These are phyloP conservation scores for Cheilosia variabilis DNA, from an alignment of 2,888 invertebrate species.

Conservation along the genomic window DNA sequence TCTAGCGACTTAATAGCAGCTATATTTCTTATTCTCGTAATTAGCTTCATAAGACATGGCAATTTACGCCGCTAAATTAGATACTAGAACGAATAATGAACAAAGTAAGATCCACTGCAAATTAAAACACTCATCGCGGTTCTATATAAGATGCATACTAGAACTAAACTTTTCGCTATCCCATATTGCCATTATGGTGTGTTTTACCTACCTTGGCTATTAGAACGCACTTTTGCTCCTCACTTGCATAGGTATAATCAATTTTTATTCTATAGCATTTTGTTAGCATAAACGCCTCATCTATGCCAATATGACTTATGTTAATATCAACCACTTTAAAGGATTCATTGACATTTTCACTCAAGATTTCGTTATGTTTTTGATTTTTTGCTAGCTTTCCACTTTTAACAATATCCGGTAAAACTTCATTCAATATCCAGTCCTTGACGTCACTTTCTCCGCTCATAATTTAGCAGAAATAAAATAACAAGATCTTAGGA, in stretches of 20 bases:
- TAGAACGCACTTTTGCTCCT: slow-evolving; percentile 68
- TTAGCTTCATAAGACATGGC: too few relatives aligned
- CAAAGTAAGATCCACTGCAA: too few relatives aligned
- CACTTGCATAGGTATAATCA: slow-evolving; percentile 76
- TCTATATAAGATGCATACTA: too few relatives aligned
- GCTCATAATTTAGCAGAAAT: slow-evolving; percentile 12
- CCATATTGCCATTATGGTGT: background rate
- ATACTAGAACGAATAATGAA: too few relatives aligned
- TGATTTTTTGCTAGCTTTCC: slow-evolving; percentile 42
- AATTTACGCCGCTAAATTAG: too few relatives aligned
- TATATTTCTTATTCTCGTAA: too few relatives aligned
- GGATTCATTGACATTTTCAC: slow-evolving; percentile 37
- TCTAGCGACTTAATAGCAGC: too few relatives aligned
- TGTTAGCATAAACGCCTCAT: slow-evolving; percentile 81
- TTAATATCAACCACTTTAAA: slow-evolving; percentile 76
- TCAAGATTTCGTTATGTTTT: background rate
- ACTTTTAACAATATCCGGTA: slow-evolving; percentile 54
- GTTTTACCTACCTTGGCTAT: slow-evolving; percentile 80
- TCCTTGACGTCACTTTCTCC: slow-evolving; percentile 44
- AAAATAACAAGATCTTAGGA: too few relatives aligned
- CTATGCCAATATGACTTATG: slow-evolving; percentile 77
- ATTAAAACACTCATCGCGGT: too few relatives aligned
- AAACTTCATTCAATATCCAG: slow-evolving; percentile 58
- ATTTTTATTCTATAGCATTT: slow-evolving; percentile 79
- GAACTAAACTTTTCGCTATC: background rate